Base-by-base conservation (phyloP, 2,888 invertebrate genomes). In the Pollenia amentaria region DNA sequence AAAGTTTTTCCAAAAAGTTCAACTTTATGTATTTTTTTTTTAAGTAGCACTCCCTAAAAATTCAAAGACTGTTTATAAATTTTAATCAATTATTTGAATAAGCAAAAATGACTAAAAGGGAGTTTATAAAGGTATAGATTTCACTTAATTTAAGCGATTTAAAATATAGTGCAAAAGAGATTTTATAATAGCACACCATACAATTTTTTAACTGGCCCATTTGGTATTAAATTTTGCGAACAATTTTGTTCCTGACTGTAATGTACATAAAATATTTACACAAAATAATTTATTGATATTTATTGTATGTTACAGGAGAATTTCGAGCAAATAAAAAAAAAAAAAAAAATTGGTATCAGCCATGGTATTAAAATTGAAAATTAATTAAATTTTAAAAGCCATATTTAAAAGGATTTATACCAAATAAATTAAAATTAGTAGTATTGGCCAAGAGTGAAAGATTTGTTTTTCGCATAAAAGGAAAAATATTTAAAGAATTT, bases 381-480 rank as follows among this genome's bases (percentile, higher is more conserved):
- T 73, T 81, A 81, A 81, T 73, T 73, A 81, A 81, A 55, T 42
- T 73, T 80, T 46, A 64, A 80, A 72, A 73, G 55, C 64, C 44
- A 46, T 64, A 53, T 70, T 80, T 72, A 53, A 72, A 81, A 48
- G 62, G 72, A 65, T 73, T 80, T 80, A 73, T 55, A 55, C 21
- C 8, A 51, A 44, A 72, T 46, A 46, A 21, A 46, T 44, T 18
- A 44, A 55, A 44, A 40, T 1, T 11, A 21, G 8, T 16, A 60
- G 18, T 16, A 55, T 44, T 72, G 42, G 40, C 40, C 16, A 48
- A 16, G n/a, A 16, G 48, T 64, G 9, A 11, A 16, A 44, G 3
- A 48, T 60, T 21, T 53, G 1, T 40, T 40, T 9, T 16, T 14
- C 0, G 8, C n/a, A 72, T 14, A 16, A 55, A 40, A 48, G 14